phyloP scores from a whole-genome alignment of 2,113 vertebrate genomes.

The Percopsis transmontana region DNA sequence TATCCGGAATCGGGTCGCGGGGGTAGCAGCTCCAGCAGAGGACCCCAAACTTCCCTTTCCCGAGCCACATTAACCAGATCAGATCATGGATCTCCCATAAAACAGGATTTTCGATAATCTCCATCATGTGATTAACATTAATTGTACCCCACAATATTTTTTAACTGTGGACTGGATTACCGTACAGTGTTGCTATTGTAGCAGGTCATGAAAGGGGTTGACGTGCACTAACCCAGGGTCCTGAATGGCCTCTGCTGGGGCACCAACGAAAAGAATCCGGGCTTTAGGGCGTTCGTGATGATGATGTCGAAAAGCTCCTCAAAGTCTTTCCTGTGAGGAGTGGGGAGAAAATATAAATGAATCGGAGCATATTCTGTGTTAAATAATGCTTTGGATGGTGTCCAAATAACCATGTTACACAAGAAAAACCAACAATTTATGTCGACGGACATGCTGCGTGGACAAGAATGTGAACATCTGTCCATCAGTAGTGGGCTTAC shows the following conservation, averaged over 20 bases:
- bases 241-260: slow-evolving; percentile 91
- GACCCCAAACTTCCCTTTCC: too few relatives aligned
- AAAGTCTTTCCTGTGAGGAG: slow-evolving; percentile 85
- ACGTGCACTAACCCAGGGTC: slow-evolving; percentile 84
- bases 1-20: too few relatives aligned
- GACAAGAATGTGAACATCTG: slow-evolving; percentile 17
- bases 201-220: background rate
- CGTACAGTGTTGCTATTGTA: background rate
- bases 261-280: slow-evolving; percentile 92
- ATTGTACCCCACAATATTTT: background rate
- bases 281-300: slow-evolving; percentile 96
- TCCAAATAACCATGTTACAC: slow-evolving; percentile 18
- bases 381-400: slow-evolving; percentile 20
- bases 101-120: background rate
- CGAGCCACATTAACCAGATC: too few relatives aligned
- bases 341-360: slow-evolving; percentile 13
- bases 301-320: slow-evolving; percentile 92
- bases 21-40: too few relatives aligned
- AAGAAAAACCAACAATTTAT: slow-evolving; percentile 11
- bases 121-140: background rate
- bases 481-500: slow-evolving; percentile 11
- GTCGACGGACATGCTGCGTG: slow-evolving; percentile 12
- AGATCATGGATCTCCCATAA: too few relatives aligned
- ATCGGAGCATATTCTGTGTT: background rate
- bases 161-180: background rate